Conservation (phyloP, 2,113 vertebrate species). For the Ceuthmochares aereus region DNA sequence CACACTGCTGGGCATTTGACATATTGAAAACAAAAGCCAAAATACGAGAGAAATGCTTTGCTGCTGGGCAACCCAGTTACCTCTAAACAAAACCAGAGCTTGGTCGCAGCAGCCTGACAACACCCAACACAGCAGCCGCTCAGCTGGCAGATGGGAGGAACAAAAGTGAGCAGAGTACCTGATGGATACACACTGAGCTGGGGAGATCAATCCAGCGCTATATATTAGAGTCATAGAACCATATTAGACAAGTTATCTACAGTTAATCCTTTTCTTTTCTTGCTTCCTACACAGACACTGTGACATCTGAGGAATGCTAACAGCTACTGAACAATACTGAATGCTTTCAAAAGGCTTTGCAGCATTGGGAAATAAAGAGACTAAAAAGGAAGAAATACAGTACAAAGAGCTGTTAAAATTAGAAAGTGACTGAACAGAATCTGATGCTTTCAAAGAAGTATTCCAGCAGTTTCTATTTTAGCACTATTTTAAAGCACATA, state of each 20-base stretch:
- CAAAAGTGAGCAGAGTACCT: background rate
- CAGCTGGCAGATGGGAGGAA: background rate
- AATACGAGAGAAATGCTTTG: background rate
- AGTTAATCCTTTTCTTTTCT: background rate
- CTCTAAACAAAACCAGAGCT: background rate
- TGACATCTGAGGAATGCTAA: background rate
- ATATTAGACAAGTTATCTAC: background rate
- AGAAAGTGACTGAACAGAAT: background rate
- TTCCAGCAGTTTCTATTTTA: background rate
- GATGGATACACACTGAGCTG: background rate
- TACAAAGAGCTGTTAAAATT: background rate
- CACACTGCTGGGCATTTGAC: background rate
- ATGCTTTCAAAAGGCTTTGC: background rate
- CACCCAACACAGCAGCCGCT: background rate
- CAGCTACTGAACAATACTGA: background rate
- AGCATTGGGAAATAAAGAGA: background rate
- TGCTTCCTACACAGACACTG: background rate
- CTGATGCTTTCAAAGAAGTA: background rate
- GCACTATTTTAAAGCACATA: background rate
- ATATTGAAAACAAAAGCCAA: background rate
- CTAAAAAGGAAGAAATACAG: background rate
- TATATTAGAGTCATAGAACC: background rate
- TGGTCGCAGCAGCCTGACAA: background rate
- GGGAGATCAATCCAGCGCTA: background rate
- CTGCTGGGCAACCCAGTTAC: background rate